Percentiles rank a stretch among this genome's conserved stretches.
Evolutionary conservation across 2,113 vertebrate genomes (phyloP).

Genomic region (Sinosuthora webbiana): DNA sequence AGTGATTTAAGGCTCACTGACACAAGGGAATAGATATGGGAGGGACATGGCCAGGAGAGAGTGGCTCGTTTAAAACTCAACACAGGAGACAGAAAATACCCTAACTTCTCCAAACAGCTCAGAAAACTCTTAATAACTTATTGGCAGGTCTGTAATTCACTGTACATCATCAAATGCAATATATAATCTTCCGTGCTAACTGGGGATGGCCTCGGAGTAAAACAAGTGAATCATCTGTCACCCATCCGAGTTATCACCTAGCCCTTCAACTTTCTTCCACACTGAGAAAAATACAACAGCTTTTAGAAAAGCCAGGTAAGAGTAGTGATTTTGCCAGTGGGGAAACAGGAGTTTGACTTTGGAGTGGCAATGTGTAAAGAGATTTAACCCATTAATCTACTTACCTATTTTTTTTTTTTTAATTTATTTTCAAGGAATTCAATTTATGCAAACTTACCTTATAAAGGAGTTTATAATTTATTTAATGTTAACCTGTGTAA

Average conservation of each 20-base stretch:
- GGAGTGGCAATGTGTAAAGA: neutral
- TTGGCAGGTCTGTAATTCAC: neutral
- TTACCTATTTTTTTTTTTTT: neutral
- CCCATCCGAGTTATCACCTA: neutral
- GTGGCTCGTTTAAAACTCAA: neutral
- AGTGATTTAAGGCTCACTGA: neutral
- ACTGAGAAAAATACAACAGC: neutral
- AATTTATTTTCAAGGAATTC: neutral
- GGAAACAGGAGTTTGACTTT: neutral
- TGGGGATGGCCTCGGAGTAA: neutral
- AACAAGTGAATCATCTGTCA: neutral
- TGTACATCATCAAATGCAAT: neutral
- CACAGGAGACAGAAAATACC: neutral
- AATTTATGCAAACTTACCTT: neutral
- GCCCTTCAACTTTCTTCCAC: neutral
- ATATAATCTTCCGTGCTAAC: neutral
- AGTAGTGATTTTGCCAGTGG: neutral
- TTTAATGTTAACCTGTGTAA: neutral
- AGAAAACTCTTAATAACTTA: neutral
- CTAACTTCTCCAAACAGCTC: neutral
- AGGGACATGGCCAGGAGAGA: neutral
- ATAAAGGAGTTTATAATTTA: neutral
- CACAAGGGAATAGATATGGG: neutral
- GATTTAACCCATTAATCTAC: neutral
- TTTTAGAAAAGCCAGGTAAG: neutral